Evolutionary conservation across 92 coral and sea anemone species (phyloP), one percentile per base, ranked within the genome.

Genomic region (Isaurus tuberculatus): DNA sequence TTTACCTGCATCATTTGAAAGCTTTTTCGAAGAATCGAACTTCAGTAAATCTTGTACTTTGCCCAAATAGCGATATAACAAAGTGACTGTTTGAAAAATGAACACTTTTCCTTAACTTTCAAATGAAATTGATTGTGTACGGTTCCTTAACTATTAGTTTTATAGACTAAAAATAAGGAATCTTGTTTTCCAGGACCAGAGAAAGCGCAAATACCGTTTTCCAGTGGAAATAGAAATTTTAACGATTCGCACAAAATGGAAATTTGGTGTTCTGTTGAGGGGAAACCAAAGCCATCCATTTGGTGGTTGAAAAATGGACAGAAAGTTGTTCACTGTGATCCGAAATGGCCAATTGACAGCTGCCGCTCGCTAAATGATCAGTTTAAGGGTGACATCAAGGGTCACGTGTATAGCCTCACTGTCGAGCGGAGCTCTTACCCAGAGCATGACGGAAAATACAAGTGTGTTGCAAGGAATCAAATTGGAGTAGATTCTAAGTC

Each of bases 261-360:
- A 16, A 75, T 87, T 46, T 81, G 79, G 69, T 94, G 98, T 75
- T 37, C 34, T 8, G 95, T 91, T 20, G 79, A 51, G 5, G 98
- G 98, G 5, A 86, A 88, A 46, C 98, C 98, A 37, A 43, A 53
- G 26, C 98, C 98, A 28, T 69, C 91, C 11, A 79, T 94, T 28
- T 84, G 42, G 66, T 94, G 95, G 95, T 28, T 92, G 48, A 84
- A 33, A 70, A 90, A 89, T 60, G 83, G 82, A n/a, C 82, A 27
- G 5, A 28, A 34, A 28, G 11, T 77, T 25, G 55, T 77, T 28
- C 82, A 58, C 14, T 77, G 82, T 22, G 33, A 77, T 27, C 82
- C 57, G 0, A 40, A 40, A 19, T 15, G 82, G 69, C 82, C 70
- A 58, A 57, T 58, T n/a, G 36, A 77, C 51, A 34, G n/a, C 17